phyloP scores from a whole-genome alignment of 1,140 invertebrate species.

The Batillaria attramentaria region DNA sequence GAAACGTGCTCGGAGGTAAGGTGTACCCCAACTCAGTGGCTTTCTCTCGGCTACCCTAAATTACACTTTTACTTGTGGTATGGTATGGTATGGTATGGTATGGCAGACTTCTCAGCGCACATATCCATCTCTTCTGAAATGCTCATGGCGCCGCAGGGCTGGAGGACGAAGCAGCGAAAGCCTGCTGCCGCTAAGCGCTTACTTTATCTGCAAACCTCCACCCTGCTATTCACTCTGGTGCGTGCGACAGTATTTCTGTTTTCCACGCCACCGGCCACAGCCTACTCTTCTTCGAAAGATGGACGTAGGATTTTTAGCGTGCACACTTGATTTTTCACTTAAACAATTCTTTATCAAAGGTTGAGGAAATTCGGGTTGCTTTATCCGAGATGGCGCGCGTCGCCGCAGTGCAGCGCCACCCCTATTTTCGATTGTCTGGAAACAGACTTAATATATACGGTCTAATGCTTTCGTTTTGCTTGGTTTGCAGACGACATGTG shows the following conservation, averaged over 20 bases:
- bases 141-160: no score
- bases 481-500: not conserved
- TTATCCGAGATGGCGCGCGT: not conserved
- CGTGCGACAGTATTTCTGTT: no score
- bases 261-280: no score
- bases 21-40: not conserved
- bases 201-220: no score
- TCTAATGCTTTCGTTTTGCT: not conserved
- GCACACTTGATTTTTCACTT: not conserved
- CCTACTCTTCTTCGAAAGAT: no score
- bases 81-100: not conserved
- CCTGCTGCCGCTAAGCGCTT: no score
- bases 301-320: no score
- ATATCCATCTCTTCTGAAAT: no score
- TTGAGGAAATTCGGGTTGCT: not conserved
- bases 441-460: not conserved
- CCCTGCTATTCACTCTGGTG: no score
- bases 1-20: conserved; percentile 5
- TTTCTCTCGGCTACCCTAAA: not conserved
- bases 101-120: no score
- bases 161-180: no score
- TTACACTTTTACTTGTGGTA: not conserved
- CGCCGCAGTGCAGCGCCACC: not conserved
- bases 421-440: not conserved
- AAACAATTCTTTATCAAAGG: not conserved